phyloP scores from a whole-genome alignment of 2,113 vertebrate species.

The Zapus hudsonius region DNA sequence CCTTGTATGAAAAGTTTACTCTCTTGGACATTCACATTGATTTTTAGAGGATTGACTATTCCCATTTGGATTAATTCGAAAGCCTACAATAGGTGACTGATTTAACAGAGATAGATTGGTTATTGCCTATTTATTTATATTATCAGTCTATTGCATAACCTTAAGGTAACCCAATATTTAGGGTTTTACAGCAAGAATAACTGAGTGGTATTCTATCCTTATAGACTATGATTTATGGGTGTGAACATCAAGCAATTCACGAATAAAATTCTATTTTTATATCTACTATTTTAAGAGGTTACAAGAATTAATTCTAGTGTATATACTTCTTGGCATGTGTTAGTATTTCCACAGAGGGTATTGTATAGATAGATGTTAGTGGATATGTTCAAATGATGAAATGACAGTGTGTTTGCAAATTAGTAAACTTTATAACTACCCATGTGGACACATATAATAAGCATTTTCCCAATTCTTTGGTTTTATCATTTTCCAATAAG shows the following conservation, averaged over 20 bases:
- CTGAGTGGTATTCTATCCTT: too few species aligned
- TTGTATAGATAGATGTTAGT: background rate
- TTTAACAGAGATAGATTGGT: background rate
- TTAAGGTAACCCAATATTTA: background rate
- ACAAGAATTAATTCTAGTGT: background rate
- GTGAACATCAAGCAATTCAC: too few species aligned
- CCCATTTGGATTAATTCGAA: background rate
- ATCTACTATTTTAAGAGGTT: background rate
- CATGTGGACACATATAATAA: background rate
- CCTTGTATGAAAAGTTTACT: background rate
- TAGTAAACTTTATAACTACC: background rate
- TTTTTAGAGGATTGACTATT: background rate
- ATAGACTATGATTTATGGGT: too few species aligned
- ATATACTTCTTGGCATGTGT: background rate
- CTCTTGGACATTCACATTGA: background rate
- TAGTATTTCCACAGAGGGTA: background rate
- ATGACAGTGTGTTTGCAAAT: too few species aligned
- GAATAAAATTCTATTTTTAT: background rate
- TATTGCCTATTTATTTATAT: background rate
- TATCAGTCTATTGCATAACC: background rate
- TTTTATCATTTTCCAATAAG: background rate
- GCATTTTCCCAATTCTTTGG: background rate
- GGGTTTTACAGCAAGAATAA: background rate
- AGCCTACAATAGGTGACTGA: background rate
- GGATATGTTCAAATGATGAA: too few species aligned